Percentiles rank a stretch among this genome's conserved stretches.
Evolutionary conservation across 37 sponge, comb jelly and placozoan species (phyloP).

Genomic region (Amphimedon queenslandica): DNA sequence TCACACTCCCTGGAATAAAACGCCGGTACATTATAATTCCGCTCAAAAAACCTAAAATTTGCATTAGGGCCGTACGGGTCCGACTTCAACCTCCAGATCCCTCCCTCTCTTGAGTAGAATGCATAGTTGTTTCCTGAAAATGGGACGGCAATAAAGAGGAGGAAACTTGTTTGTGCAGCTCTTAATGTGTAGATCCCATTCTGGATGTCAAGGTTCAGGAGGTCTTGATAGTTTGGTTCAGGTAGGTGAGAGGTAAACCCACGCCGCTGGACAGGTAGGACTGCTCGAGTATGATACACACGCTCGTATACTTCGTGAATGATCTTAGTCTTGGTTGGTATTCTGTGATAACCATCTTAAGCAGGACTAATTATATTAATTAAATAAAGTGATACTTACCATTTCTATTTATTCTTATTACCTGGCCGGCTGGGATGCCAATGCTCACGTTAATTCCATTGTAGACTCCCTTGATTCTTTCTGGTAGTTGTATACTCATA

Average conservation of each 20-base stretch:
- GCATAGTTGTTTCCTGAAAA: background rate
- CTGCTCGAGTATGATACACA: background rate
- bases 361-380: too few relatives aligned
- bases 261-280: background rate
- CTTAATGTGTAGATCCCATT: too few relatives aligned
- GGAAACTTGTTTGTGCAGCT: too few relatives aligned
- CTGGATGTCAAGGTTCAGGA: background rate
- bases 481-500: background rate
- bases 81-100: background rate
- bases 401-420: too few relatives aligned
- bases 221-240: background rate
- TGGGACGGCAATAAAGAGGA: too few relatives aligned
- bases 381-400: too few relatives aligned
- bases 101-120: background rate
- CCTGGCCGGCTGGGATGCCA: background rate
- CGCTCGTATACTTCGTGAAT: slow-evolving; percentile 2
- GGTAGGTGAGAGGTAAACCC: background rate
- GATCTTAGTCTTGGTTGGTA: background rate
- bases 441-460: background rate
- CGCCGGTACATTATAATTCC: background rate
- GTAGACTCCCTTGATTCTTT: background rate
- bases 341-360: too few relatives aligned
- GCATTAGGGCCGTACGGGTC: background rate
- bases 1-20: background rate
- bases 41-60: background rate